Conservation (phyloP, 2,113 vertebrate species). For the Xiphorhynchus elegans region DNA sequence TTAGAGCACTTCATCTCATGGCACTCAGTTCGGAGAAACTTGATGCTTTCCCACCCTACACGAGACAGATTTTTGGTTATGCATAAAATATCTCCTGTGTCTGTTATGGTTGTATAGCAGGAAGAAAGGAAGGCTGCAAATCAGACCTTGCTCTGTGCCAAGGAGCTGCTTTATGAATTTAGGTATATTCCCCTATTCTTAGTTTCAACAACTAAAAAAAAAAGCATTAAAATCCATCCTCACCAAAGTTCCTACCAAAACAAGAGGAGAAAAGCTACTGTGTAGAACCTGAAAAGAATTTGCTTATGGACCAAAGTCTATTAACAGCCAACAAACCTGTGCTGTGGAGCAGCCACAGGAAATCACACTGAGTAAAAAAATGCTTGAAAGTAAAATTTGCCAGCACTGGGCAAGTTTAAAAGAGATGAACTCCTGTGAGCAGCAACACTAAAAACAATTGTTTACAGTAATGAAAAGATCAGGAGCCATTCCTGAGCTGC, state of each 20-base stretch:
- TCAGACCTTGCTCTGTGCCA: not conserved
- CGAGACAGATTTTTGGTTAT: not conserved
- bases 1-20: not conserved
- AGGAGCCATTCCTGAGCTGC: not conserved
- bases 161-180: not conserved
- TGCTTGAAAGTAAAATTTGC: not conserved
- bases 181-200: not conserved
- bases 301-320: not conserved
- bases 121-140: not conserved
- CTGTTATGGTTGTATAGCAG: not conserved
- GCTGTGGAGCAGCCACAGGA: not conserved
- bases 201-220: not conserved
- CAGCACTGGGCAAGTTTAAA: not conserved
- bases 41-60: not conserved
- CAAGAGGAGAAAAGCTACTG: not conserved
- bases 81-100: not conserved
- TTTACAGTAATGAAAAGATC: not conserved
- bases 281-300: not conserved
- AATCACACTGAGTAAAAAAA: not conserved
- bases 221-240: not conserved
- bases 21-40: not conserved
- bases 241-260: not conserved
- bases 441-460: not conserved
- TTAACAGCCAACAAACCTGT: not conserved
- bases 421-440: not conserved